These are phyloP conservation scores for Idaea straminata DNA, from an alignment of 2,888 invertebrate genomes.

Conservation along the genomic window DNA sequence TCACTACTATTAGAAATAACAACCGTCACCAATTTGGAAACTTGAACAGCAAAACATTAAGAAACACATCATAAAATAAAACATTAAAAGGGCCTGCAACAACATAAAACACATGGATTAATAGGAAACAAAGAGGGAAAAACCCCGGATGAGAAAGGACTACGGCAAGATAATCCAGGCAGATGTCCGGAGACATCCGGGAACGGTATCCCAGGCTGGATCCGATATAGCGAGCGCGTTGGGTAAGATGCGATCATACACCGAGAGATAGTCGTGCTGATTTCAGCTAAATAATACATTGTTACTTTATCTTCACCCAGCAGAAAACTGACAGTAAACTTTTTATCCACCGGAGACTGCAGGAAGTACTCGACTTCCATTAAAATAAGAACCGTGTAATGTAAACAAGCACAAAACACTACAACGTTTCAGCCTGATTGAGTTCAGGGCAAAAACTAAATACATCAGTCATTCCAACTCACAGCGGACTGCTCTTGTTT, in stretches of 20 bases:
- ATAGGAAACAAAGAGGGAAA: slow-evolving; percentile 54
- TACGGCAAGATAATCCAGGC: slow-evolving; percentile 66
- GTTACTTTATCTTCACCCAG: neutral
- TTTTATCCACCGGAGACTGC: slow-evolving; percentile 24
- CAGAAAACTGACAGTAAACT: slow-evolving; percentile 9
- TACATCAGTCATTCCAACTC: slow-evolving; percentile 45
- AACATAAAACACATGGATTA: slow-evolving; percentile 29
- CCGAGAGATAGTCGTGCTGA: slow-evolving; percentile 62
- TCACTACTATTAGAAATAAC: neutral
- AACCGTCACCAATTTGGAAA: neutral
- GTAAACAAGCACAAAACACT: slow-evolving; percentile 46
- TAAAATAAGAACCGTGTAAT: slow-evolving; percentile 35
- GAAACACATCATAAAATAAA: slow-evolving; percentile 6
- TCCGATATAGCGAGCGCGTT: slow-evolving; percentile 47
- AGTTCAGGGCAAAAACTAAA: slow-evolving; percentile 49
- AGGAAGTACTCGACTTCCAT: slow-evolving; percentile 16
- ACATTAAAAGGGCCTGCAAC: neutral
- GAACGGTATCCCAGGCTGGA: slow-evolving; percentile 43
- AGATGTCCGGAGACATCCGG: slow-evolving; percentile 62
- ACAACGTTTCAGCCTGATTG: slow-evolving; percentile 34
- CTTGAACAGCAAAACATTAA: neutral
- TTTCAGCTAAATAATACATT: slow-evolving; percentile 36
- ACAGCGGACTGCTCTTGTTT: slow-evolving; percentile 38
- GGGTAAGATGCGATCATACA: slow-evolving; percentile 56
- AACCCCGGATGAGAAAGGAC: slow-evolving; percentile 43